A percentile compares a stretch with the other conserved stretches of the same genome.
Conservation (phyloP, 2,113 vertebrate genomes). For the Agelaius tricolor region DNA sequence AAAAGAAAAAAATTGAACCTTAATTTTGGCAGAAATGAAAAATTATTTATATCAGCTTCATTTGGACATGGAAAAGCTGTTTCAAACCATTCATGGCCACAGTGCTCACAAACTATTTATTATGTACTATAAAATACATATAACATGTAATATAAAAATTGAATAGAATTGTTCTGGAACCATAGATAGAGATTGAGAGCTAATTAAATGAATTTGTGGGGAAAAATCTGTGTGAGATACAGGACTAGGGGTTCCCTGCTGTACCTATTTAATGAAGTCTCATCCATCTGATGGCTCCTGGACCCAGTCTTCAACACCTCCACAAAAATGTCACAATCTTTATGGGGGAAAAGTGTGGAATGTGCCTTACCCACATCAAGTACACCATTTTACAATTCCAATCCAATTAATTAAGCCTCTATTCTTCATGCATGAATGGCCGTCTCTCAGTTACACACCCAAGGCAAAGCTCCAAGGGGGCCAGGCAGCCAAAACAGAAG, state of each 20-base stretch:
- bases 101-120: constrained; percentile 72
- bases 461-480: constrained; percentile 59
- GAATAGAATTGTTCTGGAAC: constrained; percentile 70
- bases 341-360: constrained; percentile 61
- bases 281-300: constrained; percentile 67
- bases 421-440: constrained; percentile 67
- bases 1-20: constrained; percentile 32
- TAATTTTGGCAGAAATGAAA: constrained; percentile 75
- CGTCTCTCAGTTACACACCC: constrained; percentile 59
- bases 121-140: constrained; percentile 70
- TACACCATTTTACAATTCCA: constrained; percentile 72
- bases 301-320: constrained; percentile 65
- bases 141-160: constrained; percentile 68
- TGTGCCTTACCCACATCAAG: constrained; percentile 67
- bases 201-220: constrained; percentile 41
- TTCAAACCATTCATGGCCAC: constrained; percentile 68
- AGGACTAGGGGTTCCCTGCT: constrained; percentile 59
- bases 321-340: constrained; percentile 75
- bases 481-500: constrained; percentile 28
- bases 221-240: constrained; percentile 27
- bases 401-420: constrained; percentile 71
- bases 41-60: constrained; percentile 69
- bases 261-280: constrained; percentile 74
- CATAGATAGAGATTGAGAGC: constrained; percentile 57
- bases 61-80: constrained; percentile 71